Base-by-base conservation (phyloP, 2,113 vertebrate species). In the Channa argus region DNA sequence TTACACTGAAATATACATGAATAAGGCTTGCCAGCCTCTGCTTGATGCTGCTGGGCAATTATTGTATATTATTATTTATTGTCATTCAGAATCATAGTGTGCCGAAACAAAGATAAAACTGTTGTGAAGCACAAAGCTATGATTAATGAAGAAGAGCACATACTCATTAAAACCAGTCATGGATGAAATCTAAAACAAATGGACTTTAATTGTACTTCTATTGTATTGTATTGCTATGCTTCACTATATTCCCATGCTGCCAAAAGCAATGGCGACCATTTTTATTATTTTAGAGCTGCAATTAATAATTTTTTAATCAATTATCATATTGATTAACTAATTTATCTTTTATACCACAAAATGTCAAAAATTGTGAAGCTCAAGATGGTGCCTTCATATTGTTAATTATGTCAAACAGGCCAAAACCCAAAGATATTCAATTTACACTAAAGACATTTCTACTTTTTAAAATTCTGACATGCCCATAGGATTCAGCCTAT, bases 101-200 rank as follows among this genome's bases (percentile, higher is more conserved):
- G 56, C 53, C 24, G 55, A 82, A 78, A 85, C 61, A 60, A 75
- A 50, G 54, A 71, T 56, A 14, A 45, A 47, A 52, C 49, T 51
- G 39, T 33, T 77, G 60, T 63, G 50, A 39, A 24, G 50, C 50
- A 52, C 78, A 81, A 80, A 76, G 76, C 77, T 63, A 33, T 43
- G 34, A 71, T 68, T 78, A 86, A 86, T 83, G 59, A 77, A 24
- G 54, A 68, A 78, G 52, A 74, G 47, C 43, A 75, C 77, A 73
- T 51, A 53, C 38, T 76, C 69, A 82, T 86, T 89, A 79, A 83
- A 89, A 77, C 2, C 45, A 36, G 34, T 39, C 58, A 70, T 51
- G 71, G 15, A 37, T 80, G 59, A 83, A 87, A 86, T 78, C 55
- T 71, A 63, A 67, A 78, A 61, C 45, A 84, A 83, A 71, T 24